These are phyloP conservation scores for Amorpha juglandis DNA, from an alignment of 2,888 invertebrate species.

Conservation along the genomic window DNA sequence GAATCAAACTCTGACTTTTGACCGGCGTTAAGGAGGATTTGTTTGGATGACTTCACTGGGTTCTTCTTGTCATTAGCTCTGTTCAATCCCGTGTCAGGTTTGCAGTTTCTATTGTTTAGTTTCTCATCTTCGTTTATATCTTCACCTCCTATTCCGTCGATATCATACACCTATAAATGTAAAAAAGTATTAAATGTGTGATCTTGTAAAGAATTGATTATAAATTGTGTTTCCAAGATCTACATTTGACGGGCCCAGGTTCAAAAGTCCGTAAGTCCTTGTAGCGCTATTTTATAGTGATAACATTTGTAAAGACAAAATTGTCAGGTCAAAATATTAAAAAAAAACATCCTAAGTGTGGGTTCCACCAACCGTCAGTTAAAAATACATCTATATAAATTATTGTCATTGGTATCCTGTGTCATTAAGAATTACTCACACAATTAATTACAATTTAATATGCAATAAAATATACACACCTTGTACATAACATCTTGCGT, in stretches of 20 bases:
- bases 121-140: conserved; percentile 71
- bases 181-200: conserved; percentile 22
- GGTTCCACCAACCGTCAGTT: no score
- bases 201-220: neutral
- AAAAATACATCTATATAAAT: no score
- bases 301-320: no score
- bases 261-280: no score
- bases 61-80: conserved; percentile 58
- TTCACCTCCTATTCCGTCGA: conserved; percentile 75
- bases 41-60: conserved; percentile 75
- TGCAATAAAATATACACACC: conserved; percentile 45
- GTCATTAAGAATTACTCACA: no score
- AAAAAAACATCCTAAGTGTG: no score
- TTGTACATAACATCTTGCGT: conserved; percentile 79
- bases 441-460: no score
- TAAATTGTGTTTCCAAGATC: no score
- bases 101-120: conserved; percentile 49
- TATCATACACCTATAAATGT: conserved; percentile 74
- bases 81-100: conserved; percentile 55
- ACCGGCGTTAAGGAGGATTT: conserved; percentile 77
- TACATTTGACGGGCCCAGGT: no score
- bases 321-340: no score
- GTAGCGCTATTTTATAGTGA: no score
- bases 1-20: conserved; percentile 80
- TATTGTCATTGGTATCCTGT: no score